Evolutionary conservation across 2,797 vertebrate species (phyloP).

Genomic region (Tamandua tetradactyla): DNA sequence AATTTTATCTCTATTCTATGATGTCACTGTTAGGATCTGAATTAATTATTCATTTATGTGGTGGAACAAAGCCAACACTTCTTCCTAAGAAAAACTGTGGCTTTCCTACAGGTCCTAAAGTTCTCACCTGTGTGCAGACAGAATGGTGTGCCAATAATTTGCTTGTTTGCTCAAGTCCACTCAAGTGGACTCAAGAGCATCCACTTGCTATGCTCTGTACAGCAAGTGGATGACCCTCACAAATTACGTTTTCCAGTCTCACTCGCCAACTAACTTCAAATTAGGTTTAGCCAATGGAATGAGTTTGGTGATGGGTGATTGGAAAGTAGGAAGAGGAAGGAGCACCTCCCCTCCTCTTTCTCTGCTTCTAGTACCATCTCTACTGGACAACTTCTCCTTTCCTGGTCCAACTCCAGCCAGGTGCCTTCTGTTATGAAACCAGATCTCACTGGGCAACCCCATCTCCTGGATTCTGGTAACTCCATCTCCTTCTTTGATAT

Average conservation of each 20-base stretch:
- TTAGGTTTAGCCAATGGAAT: neutral
- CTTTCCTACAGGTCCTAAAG: neutral
- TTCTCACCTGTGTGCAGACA: neutral
- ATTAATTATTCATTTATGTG: neutral
- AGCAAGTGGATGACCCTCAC: neutral
- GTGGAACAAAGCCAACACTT: neutral
- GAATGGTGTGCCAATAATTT: neutral
- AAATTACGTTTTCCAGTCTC: conserved; percentile 14
- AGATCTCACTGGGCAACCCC: neutral
- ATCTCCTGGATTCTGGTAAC: neutral
- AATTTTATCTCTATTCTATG: neutral
- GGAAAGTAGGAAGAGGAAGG: neutral
- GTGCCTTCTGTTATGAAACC: neutral
- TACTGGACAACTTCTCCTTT: neutral
- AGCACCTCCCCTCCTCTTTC: neutral
- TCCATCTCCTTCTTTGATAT: neutral
- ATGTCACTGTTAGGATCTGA: neutral
- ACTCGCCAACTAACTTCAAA: conserved; percentile 21
- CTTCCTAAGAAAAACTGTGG: conserved; percentile 7
- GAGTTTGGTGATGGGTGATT: neutral
- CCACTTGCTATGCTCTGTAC: neutral
- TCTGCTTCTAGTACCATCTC: neutral
- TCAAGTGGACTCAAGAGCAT: too few species aligned
- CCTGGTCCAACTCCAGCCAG: neutral
- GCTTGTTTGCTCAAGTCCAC: neutral